These are phyloP conservation scores for Hycleus cichorii DNA, from an alignment of 1,140 invertebrate genomes.

Conservation along the genomic window DNA sequence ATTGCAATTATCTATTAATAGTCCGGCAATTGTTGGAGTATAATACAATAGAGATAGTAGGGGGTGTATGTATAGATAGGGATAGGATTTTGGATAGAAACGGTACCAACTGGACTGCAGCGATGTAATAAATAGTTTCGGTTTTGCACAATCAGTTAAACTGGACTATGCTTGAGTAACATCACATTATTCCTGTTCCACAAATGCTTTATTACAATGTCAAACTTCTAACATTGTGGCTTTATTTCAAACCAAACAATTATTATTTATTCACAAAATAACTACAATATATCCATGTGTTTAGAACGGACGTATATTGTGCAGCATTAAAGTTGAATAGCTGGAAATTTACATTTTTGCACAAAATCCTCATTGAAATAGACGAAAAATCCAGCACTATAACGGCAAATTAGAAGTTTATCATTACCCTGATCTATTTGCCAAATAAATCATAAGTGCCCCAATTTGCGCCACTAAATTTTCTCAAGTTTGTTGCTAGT, in stretches of 20 bases:
- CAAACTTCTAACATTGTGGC: constrained; percentile 11
- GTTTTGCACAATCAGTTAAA: constrained; percentile 12
- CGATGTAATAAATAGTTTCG: constrained; percentile 7
- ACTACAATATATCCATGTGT: no score
- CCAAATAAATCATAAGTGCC: no score
- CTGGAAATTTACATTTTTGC: no score
- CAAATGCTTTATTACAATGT: constrained; percentile 13
- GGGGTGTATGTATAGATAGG: background rate
- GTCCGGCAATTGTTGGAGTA: background rate
- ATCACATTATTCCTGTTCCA: constrained; percentile 3
- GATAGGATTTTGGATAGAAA: background rate
- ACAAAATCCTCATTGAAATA: no score
- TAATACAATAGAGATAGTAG: background rate
- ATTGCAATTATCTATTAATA: background rate
- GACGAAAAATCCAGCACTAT: no score
- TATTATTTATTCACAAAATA: constrained; percentile 4
- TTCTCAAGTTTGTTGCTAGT: no score
- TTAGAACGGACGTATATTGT: no score
- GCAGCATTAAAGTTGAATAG: no score
- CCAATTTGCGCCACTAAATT: no score
- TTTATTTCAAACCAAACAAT: background rate
- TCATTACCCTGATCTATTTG: no score
- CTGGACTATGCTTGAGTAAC: constrained; percentile 8
- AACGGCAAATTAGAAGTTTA: no score
- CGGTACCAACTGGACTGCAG: background rate